A percentile compares a stretch with the other conserved stretches of the same genome.
phyloP scores from a whole-genome alignment of 2,113 vertebrate species.

The Strix aluco region DNA sequence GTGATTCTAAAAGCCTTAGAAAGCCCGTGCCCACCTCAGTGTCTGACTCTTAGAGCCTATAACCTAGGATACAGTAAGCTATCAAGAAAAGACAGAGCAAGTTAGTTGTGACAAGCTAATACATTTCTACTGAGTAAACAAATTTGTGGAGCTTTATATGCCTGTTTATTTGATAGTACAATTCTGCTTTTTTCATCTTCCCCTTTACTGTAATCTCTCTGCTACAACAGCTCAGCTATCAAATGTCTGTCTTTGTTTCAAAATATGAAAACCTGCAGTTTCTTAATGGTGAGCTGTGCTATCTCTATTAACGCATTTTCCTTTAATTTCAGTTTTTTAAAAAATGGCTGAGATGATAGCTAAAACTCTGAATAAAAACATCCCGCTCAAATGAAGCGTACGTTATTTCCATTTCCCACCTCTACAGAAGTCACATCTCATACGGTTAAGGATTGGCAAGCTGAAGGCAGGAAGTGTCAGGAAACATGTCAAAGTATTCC shows the following conservation, averaged over 20 bases:
- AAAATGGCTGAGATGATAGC: neutral
- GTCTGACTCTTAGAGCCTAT: neutral
- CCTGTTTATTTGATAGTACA: neutral
- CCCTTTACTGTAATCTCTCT: neutral
- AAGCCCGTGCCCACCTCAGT: neutral
- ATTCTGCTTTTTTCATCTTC: neutral
- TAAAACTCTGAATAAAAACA: slow-evolving; percentile 1
- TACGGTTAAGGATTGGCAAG: slow-evolving; percentile 18
- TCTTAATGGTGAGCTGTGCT: neutral
- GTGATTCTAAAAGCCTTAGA: neutral
- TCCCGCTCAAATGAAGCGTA: neutral
- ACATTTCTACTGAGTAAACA: neutral
- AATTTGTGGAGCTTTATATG: neutral
- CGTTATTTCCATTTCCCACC: slow-evolving; percentile 10
- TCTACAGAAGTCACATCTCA: slow-evolving; percentile 5
- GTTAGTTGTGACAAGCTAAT: neutral
- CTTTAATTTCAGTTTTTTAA: neutral
- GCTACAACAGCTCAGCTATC: neutral
- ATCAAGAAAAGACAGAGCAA: neutral
- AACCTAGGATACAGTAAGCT: neutral
- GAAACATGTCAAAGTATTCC: slow-evolving; percentile 24
- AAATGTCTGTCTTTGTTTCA: neutral
- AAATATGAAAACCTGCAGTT: neutral
- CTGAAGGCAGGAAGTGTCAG: neutral
- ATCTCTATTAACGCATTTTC: neutral